Conservation (phyloP, 2,113 vertebrate genomes). For the Eurypyga helias region DNA sequence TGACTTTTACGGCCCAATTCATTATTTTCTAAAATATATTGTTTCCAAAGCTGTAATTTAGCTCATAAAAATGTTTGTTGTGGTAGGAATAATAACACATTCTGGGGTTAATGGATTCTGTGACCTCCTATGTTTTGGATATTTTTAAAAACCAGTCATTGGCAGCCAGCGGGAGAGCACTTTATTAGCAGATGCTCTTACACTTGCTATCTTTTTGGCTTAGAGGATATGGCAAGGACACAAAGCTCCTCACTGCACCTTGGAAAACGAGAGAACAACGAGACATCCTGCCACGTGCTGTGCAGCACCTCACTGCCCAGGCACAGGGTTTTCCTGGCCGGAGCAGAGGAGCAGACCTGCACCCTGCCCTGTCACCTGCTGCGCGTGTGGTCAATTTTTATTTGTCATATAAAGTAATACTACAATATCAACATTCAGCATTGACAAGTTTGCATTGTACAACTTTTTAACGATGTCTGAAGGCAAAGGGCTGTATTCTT, state of each 20-base stretch:
- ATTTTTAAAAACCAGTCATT: slow-evolving; percentile 10
- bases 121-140: neutral
- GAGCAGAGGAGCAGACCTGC: neutral
- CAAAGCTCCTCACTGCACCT: neutral
- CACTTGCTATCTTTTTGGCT: neutral
- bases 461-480: neutral
- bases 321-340: neutral
- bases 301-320: neutral
- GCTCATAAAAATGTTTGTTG: slow-evolving; percentile 10
- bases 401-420: neutral
- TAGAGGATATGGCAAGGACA: neutral
- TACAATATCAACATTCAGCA: neutral
- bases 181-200: neutral
- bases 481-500: neutral
- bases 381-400: neutral
- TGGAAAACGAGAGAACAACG: neutral
- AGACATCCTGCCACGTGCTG: neutral
- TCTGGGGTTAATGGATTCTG: slow-evolving; percentile 6
- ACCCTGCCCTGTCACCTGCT: neutral
- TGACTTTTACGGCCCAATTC: neutral
- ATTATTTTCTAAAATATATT: slow-evolving; percentile 1
- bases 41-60: neutral
- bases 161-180: neutral
- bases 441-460: neutral
- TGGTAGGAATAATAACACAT: neutral